Evolutionary conservation across 2,113 vertebrate species (phyloP), one percentile per base, ranked within the genome.

Genomic region (Pyxicephalus adspersus): DNA sequence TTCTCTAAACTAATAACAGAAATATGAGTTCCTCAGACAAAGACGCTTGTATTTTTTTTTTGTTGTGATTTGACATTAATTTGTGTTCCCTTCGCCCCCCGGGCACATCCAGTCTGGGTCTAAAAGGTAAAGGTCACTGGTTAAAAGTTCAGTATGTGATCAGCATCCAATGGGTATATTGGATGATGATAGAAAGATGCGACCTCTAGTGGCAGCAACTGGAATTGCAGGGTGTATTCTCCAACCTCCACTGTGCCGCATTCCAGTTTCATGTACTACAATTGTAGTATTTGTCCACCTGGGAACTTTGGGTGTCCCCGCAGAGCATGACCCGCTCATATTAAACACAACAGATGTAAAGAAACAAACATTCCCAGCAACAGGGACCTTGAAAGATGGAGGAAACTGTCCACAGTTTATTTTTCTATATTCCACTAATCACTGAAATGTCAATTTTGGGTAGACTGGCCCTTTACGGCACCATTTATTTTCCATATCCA

Each of bases 111-210:
- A 64, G 78, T 81, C 78, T 81, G 78, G 78, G 68, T 54, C 68
- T 54, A 38, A 52, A 73, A 81, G 58, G 78, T 72, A 81, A 81
- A 73, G 78, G 68, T 81, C 78, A 64, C 9, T 51, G 67, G 78
- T 73, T 64, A 81, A 80, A 81, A 81, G 67, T 81, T 81, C 68
- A 73, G 55, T 23, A 51, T 71, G 55, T 19, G 66, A 58, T 63
- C 22, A 3, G 9, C 54, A 22, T 51, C 55, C 34, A 66, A 61
- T 29, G 52, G 20, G 54, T 26, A 52, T 2, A 7, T n/a, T 34
- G 65, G 23, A 31, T 23, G 23, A 1, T 4, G 6, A 22, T 26
- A 28, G 23, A 55, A 50, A 4, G 31, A 16, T 18, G 55, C 54
- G 50, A 22, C 57, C 25, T 50, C 74, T 50, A 19, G 50, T 57